Evolutionary conservation across 2,888 invertebrate genomes (phyloP).

Genomic region (Scaptomyza polygonia): DNA sequence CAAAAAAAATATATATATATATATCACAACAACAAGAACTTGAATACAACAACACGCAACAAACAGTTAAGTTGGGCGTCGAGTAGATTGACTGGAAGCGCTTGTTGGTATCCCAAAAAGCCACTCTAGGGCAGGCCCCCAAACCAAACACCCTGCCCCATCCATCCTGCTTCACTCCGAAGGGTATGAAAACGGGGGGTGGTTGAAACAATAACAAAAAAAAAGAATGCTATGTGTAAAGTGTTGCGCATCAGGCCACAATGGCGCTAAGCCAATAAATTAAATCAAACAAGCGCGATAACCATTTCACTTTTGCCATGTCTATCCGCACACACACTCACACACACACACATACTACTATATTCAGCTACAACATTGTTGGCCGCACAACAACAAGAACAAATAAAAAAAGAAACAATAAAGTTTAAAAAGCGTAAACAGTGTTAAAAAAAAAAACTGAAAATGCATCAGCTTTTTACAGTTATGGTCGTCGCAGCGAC

Average conservation of each 20-base stretch:
- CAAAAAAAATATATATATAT: conserved; percentile 27
- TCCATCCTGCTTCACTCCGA: background rate
- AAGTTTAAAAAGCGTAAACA: conserved; percentile 74
- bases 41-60: conserved; percentile 53
- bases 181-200: background rate
- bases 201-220: conserved; percentile 10
- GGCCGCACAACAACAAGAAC: conserved; percentile 38
- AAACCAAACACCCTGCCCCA: background rate
- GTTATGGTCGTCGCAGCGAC: conserved; percentile 36
- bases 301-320: conserved; percentile 76
- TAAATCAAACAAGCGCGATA: conserved; percentile 81
- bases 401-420: too few relatives aligned
- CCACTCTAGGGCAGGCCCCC: conserved; percentile 45
- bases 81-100: conserved; percentile 71
- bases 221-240: conserved; percentile 61
- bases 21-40: too few relatives aligned
- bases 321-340: conserved; percentile 52
- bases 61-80: conserved; percentile 48
- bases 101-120: conserved; percentile 55
- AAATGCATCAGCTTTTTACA: conserved; percentile 65
- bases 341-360: conserved; percentile 11
- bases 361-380: conserved; percentile 32
- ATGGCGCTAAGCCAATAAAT: conserved; percentile 82
- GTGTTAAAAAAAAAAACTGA: conserved; percentile 68
- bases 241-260: conserved; percentile 79